These are phyloP conservation scores for Noctuana brunneofusca DNA, from an alignment of 2,888 invertebrate species.

Conservation along the genomic window DNA sequence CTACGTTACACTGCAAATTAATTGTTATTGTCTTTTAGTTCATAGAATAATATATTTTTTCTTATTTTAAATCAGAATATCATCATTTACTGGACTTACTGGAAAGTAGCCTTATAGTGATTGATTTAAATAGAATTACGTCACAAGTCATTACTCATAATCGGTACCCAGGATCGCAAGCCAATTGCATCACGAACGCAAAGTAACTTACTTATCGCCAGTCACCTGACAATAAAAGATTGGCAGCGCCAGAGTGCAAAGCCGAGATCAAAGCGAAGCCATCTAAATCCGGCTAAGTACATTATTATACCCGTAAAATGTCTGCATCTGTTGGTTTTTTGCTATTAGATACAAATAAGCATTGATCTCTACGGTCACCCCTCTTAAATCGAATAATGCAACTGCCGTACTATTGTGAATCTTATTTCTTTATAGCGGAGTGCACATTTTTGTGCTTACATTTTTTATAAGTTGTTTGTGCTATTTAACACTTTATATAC, in stretches of 20 bases:
- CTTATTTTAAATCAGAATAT: background rate
- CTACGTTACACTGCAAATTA: too few relatives aligned
- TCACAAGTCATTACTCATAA: slow-evolving; percentile 53
- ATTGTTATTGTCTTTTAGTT: background rate
- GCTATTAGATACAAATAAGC: slow-evolving; percentile 79
- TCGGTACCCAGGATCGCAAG: slow-evolving; percentile 47
- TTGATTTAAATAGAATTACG: slow-evolving; percentile 52
- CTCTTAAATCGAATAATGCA: slow-evolving; percentile 39
- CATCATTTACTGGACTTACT: background rate
- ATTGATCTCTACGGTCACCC: slow-evolving; percentile 70
- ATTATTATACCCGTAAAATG: slow-evolving; percentile 82
- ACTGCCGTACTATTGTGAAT: slow-evolving; percentile 36
- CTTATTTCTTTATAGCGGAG: slow-evolving; percentile 28
- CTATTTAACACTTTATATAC: slow-evolving; percentile 7
- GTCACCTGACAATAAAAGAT: slow-evolving; percentile 51
- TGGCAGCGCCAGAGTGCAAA: slow-evolving; percentile 48
- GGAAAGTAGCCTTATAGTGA: slow-evolving; percentile 38
- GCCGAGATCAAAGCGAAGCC: slow-evolving; percentile 73
- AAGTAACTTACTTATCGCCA: slow-evolving; percentile 50
- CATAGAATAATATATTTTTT: background rate
- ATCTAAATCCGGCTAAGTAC: slow-evolving; percentile 77
- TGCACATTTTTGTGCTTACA: slow-evolving; percentile 30
- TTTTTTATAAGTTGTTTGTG: background rate
- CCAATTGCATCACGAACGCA: slow-evolving; percentile 52
- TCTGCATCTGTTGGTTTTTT: slow-evolving; percentile 80